These are phyloP conservation scores for Hyles euphorbiae DNA, from an alignment of 1,140 invertebrate species.

Conservation along the genomic window DNA sequence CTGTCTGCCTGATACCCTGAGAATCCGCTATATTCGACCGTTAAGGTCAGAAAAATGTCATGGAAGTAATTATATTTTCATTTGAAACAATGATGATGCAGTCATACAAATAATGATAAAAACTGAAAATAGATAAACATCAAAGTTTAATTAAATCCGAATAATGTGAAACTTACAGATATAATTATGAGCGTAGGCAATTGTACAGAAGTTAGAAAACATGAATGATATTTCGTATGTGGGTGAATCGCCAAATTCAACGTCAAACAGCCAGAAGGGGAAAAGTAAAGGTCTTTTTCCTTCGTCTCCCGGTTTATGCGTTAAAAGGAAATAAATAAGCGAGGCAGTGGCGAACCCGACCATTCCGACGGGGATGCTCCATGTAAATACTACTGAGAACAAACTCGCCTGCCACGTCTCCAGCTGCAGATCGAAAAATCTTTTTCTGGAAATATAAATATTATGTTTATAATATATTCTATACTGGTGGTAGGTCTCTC, in stretches of 20 bases:
- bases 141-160: background rate
- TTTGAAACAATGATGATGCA: too few species aligned
- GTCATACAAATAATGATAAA: too few species aligned
- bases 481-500: too few species aligned
- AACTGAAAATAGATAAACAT: background rate
- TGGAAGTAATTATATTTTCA: too few species aligned
- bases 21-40: too few species aligned
- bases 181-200: slow-evolving; percentile 37
- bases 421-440: slow-evolving; percentile 40
- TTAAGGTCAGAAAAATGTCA: too few species aligned
- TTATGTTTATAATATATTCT: background rate
- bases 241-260: slow-evolving; percentile 39
- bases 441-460: slow-evolving; percentile 28
- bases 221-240: slow-evolving; percentile 42
- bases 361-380: slow-evolving; percentile 23
- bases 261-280: slow-evolving; percentile 40
- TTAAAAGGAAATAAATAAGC: slow-evolving; percentile 28
- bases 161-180: slow-evolving; percentile 38
- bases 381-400: slow-evolving; percentile 27
- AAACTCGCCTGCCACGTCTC: slow-evolving; percentile 40
- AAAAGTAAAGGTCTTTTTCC: slow-evolving; percentile 38
- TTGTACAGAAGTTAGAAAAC: slow-evolving; percentile 31
- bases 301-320: slow-evolving; percentile 23
- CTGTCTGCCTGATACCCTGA: too few species aligned
- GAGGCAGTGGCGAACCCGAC: slow-evolving; percentile 18